Percentiles rank a stretch among this genome's conserved stretches.
These are phyloP conservation scores for Pluvialis apricaria DNA, from an alignment of 2,113 vertebrate genomes.

Conservation along the genomic window DNA sequence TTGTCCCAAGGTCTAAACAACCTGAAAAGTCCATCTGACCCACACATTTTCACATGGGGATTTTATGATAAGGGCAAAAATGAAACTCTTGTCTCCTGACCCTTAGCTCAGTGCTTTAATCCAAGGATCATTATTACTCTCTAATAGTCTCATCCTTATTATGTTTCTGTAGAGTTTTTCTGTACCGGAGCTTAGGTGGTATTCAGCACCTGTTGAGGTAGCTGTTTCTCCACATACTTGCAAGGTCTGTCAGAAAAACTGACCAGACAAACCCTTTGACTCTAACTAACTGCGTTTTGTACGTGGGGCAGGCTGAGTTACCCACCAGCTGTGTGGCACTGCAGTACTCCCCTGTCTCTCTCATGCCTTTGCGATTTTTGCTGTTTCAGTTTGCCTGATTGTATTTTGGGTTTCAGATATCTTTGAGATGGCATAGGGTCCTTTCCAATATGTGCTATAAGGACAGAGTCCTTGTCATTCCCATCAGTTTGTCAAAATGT, in stretches of 20 bases:
- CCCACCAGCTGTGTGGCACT: background rate
- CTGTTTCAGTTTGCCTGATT: background rate
- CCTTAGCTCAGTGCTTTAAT: background rate
- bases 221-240: background rate
- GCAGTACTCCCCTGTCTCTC: background rate
- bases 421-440: background rate
- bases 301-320: accelerated
- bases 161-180: background rate
- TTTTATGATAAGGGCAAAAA: background rate
- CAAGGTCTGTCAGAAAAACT: background rate
- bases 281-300: accelerated
- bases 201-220: background rate
- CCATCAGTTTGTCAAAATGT: background rate
- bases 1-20: background rate
- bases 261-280: background rate
- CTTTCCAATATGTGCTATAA: background rate
- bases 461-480: background rate
- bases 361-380: background rate
- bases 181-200: background rate
- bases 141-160: background rate
- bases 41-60: background rate
- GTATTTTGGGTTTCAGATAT: background rate
- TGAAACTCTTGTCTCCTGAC: background rate
- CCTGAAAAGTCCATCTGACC: background rate
- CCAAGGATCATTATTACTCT: background rate